Percentiles rank a stretch among this genome's conserved stretches.
Evolutionary conservation across 2,888 invertebrate genomes (phyloP).

Genomic region (Lasioglossum calceatum): DNA sequence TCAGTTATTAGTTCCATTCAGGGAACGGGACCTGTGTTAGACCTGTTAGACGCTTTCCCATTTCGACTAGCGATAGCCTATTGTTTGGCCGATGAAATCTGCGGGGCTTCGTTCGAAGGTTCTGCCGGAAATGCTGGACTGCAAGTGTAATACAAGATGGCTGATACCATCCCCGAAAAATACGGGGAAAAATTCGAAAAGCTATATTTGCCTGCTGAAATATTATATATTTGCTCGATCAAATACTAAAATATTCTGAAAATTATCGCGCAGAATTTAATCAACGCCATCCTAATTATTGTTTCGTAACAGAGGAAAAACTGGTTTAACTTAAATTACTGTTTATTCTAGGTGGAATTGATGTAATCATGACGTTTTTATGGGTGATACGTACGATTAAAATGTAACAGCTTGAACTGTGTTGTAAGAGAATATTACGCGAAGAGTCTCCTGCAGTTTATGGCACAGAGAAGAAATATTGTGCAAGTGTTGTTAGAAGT

Average conservation of each 20-base stretch:
- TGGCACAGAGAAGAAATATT: background rate
- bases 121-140: background rate
- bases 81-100: conserved; percentile 56
- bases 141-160: conserved; percentile 25
- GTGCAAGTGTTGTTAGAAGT: conserved; percentile 1
- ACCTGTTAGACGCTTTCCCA: conserved; percentile 55
- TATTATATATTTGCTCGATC: background rate
- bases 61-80: conserved; percentile 52
- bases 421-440: background rate
- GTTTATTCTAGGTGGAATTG: background rate
- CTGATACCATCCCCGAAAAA: background rate
- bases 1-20: conserved; percentile 80
- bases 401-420: background rate
- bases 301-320: background rate
- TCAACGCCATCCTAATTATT: background rate
- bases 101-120: conserved; percentile 25
- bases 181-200: background rate
- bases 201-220: background rate
- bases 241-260: background rate
- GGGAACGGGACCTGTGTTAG: conserved; percentile 57
- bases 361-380: background rate
- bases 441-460: background rate
- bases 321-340: background rate
- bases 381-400: background rate
- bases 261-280: background rate